Base-by-base conservation (phyloP, 2,797 vertebrate species). In the Manis pentadactyla region DNA sequence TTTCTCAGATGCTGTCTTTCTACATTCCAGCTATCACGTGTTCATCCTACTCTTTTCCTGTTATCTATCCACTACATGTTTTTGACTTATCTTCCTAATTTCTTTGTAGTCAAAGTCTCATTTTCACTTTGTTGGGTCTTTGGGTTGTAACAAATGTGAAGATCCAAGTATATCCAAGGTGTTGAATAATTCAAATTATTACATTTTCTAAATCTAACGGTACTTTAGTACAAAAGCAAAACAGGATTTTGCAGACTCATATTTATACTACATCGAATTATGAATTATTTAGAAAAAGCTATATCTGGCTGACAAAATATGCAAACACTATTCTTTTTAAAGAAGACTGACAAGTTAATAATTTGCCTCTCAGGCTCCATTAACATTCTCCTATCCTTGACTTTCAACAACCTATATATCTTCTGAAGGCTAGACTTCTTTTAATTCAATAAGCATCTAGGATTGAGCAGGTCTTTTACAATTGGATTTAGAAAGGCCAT, bases 151-250 rank as follows among this genome's bases (percentile, higher is more conserved):
- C 27, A 95, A 27, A 51, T 83, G 29, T 90, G 53, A 92, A 77
- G 25, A 84, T 92, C 46, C 85, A 23, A 93, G 49, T 7, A 77
- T 51, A 42, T 87, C 7, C 64, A 27, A 42, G 27, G 31, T 39
- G 46, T 4, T 84, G 64, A 94, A 94, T 74, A 96, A 82, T 81
- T 96, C 66, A 93, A 71, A 68, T 88, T 13, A 64, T 84, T 87
- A 5, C 63, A 69, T 95, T 95, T 90, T 90, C 64, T 86, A 93
- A 93, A 79, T 77, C 25, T 15, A 90, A 69, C 2, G 46, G 12
- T 46, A 46, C n/a, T 71, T 88, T 64, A 64, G 13, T 39, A 78
- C 5, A 83, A 93, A 89, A 93, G 63, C 12, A 63, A 95, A 93
- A 78, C 34, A 42, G 12, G 3, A 85, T 11, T 78, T 75, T 61